A percentile compares a stretch with the other conserved stretches of the same genome.
These are phyloP conservation scores for Homalodisca vitripennis DNA, from an alignment of 1,140 invertebrate genomes.

Conservation along the genomic window DNA sequence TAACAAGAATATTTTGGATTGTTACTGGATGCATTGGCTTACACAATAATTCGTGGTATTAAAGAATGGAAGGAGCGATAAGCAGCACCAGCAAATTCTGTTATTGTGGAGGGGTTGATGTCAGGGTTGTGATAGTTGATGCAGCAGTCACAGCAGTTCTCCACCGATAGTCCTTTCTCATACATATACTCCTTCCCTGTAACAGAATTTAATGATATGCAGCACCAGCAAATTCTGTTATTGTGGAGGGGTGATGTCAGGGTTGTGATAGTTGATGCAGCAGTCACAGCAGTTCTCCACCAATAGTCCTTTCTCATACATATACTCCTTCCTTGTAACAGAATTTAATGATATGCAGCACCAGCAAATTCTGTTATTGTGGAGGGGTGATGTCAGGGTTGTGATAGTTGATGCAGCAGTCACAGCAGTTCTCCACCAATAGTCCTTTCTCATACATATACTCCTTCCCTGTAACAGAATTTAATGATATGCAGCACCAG, in stretches of 20 bases:
- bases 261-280: conserved; percentile 54
- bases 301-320: background rate
- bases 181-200: background rate
- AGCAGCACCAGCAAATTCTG: conserved; percentile 62
- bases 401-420: background rate
- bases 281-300: background rate
- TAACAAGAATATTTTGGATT: too few species aligned
- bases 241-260: conserved; percentile 59
- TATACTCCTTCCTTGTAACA: background rate
- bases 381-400: background rate
- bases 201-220: too few species aligned
- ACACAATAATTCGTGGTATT: conserved; percentile 50
- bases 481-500: too few species aligned
- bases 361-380: background rate
- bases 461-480: background rate
- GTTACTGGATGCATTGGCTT: too few species aligned
- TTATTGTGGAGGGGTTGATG: conserved; percentile 60
- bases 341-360: too few species aligned
- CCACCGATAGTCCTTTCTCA: background rate
- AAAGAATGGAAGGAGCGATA: conserved; percentile 62
- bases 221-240: conserved; percentile 61
- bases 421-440: background rate
- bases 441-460: background rate
- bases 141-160: background rate
- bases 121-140: conserved; percentile 56